Conservation (phyloP, 2,113 vertebrate genomes). For the Cephalopholis sonnerati region DNA sequence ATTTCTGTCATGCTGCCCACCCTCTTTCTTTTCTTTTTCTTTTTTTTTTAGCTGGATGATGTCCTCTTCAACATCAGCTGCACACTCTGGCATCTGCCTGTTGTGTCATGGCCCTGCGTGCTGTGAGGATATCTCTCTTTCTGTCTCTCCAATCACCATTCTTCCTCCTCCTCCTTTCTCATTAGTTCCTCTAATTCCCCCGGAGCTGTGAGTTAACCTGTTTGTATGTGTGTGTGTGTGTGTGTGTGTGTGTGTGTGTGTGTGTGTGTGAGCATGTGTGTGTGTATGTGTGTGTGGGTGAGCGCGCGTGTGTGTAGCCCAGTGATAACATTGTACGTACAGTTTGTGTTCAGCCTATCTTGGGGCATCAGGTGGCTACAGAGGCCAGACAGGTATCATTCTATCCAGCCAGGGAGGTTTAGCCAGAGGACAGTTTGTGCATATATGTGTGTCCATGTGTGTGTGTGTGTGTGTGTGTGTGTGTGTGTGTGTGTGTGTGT, state of each 20-base stretch:
- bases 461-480: conserved; percentile 31
- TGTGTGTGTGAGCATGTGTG: conserved; percentile 31
- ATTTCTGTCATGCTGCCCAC: conserved; percentile 90
- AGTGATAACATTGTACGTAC: conserved; percentile 45
- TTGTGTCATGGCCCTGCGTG: conserved; percentile 78
- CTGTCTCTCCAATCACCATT: conserved; percentile 67
- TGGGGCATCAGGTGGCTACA: conserved; percentile 73
- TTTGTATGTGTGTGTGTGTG: conserved; percentile 33
- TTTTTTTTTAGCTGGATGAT: conserved; percentile 87
- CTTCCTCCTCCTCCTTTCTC: conserved; percentile 53
- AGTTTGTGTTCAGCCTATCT: conserved; percentile 43
- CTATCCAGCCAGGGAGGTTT: conserved; percentile 59
- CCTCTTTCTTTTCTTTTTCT: conserved; percentile 73
- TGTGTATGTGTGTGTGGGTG: conserved; percentile 30
- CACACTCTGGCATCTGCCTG: conserved; percentile 70
- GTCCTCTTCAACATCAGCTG: conserved; percentile 88
- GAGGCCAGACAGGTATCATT: conserved; percentile 68
- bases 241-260: conserved; percentile 27
- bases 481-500: conserved; percentile 28
- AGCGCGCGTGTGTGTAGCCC: conserved; percentile 18
- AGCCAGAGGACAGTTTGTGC: conserved; percentile 71
- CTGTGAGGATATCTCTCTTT: conserved; percentile 68
- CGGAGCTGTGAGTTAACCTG: conserved; percentile 56
- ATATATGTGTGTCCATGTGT: conserved; percentile 32
- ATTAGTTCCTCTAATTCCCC: conserved; percentile 59